A percentile compares a stretch with the other conserved stretches of the same genome.
Conservation (phyloP, 92 coral and sea anemone species). For the Palythoa grandiflora region DNA sequence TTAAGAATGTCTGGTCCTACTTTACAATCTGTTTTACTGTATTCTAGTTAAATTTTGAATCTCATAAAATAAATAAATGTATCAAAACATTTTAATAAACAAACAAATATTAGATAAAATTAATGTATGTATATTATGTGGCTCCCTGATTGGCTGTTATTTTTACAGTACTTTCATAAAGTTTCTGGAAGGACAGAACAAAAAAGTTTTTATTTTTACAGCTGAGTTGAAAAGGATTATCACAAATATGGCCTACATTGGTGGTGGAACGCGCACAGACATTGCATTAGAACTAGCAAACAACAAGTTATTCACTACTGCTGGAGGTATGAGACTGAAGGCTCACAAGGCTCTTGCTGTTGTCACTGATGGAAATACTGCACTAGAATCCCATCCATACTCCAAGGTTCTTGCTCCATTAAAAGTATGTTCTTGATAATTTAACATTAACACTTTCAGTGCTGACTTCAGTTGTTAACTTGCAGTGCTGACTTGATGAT, state of each 20-base stretch:
- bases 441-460: too few relatives aligned
- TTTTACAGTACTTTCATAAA: not conserved
- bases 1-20: too few relatives aligned
- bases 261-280: constrained; percentile 44
- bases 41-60: too few relatives aligned
- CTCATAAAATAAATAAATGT: too few relatives aligned
- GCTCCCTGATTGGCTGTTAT: too few relatives aligned
- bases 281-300: constrained; percentile 2
- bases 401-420: not conserved
- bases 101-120: too few relatives aligned
- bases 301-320: constrained; percentile 2
- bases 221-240: constrained; percentile 29
- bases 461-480: too few relatives aligned
- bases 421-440: not conserved
- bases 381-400: constrained; percentile 7
- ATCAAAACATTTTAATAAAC: too few relatives aligned
- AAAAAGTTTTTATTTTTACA: not conserved
- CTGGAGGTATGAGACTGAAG: constrained; percentile 34
- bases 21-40: too few relatives aligned
- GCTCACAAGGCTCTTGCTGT: constrained; percentile 53
- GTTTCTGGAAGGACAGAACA: not conserved
- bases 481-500: too few relatives aligned
- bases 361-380: constrained; percentile 48
- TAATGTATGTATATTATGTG: too few relatives aligned
- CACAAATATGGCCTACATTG: not conserved